Evolutionary conservation across 2,797 vertebrate species (phyloP).

Genomic region (Taeniopygia guttata): DNA sequence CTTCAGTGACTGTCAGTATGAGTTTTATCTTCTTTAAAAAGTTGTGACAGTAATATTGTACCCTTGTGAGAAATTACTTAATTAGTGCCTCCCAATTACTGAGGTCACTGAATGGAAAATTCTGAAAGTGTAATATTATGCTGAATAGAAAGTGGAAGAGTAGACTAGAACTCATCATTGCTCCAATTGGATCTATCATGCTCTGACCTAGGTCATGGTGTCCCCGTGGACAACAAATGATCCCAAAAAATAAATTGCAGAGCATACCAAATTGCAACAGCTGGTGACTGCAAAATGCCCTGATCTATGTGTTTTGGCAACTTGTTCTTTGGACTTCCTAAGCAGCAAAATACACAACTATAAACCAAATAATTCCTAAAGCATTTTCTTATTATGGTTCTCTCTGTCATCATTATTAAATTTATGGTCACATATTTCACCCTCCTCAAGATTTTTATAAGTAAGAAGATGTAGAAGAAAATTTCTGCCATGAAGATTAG

Average conservation of each 20-base stretch:
- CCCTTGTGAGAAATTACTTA: conserved; percentile 22
- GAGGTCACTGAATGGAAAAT: background rate
- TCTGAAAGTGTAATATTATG: background rate
- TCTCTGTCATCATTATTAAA: background rate
- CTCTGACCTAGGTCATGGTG: background rate
- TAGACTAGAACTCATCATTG: background rate
- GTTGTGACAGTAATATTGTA: background rate
- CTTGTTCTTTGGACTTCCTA: background rate
- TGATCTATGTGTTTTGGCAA: background rate
- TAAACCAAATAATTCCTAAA: background rate
- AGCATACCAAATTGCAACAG: background rate
- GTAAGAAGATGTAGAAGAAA: background rate
- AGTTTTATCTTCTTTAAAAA: conserved; percentile 1
- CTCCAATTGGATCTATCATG: background rate
- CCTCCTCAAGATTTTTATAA: background rate
- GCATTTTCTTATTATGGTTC: background rate
- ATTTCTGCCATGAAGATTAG: background rate
- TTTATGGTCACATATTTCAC: background rate
- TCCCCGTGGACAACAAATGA: background rate
- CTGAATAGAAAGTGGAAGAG: background rate
- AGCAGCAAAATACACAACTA: background rate
- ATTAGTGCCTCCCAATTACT: conserved; percentile 8
- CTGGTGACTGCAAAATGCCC: background rate
- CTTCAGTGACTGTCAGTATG: background rate
- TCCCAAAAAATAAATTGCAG: background rate